Conservation (phyloP, 2,888 invertebrate species). For the Drosophila koepferae region DNA sequence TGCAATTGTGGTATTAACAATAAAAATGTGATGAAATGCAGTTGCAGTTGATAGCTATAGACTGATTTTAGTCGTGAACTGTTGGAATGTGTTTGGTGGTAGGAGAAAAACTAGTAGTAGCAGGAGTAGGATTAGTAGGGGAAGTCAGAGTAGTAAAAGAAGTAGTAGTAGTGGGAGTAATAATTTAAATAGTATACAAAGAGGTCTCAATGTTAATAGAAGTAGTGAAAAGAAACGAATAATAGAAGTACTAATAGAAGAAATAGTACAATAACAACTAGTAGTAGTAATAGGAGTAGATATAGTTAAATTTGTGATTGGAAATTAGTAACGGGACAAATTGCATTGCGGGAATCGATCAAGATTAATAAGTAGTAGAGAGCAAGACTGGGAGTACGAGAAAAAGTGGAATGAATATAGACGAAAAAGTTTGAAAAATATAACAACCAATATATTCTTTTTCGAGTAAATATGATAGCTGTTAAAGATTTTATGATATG, state of each 20-base stretch:
- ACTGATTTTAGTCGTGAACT: not conserved
- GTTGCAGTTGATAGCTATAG: conserved; percentile 30
- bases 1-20: conserved; percentile 24
- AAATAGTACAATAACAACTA: not conserved
- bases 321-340: not conserved
- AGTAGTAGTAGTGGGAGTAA: not conserved
- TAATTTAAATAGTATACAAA: not conserved
- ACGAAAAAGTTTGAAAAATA: not conserved
- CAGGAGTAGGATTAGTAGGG: not conserved
- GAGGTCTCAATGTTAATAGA: not conserved
- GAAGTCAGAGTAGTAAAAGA: not conserved
- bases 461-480: not conserved
- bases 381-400: not conserved
- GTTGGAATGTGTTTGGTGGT: too few relatives aligned
- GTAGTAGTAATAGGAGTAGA: not conserved
- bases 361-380: not conserved
- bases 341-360: not conserved
- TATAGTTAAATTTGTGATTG: too few relatives aligned
- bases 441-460: not conserved
- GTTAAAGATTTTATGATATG: too few relatives aligned
- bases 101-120: not conserved
- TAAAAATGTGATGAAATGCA: conserved; percentile 56
- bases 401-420: not conserved
- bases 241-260: not conserved
- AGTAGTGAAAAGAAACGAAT: too few relatives aligned